Evolutionary conservation across 2,113 vertebrate species (phyloP), one percentile per base, ranked within the genome.

Genomic region (Holacanthus passer): DNA sequence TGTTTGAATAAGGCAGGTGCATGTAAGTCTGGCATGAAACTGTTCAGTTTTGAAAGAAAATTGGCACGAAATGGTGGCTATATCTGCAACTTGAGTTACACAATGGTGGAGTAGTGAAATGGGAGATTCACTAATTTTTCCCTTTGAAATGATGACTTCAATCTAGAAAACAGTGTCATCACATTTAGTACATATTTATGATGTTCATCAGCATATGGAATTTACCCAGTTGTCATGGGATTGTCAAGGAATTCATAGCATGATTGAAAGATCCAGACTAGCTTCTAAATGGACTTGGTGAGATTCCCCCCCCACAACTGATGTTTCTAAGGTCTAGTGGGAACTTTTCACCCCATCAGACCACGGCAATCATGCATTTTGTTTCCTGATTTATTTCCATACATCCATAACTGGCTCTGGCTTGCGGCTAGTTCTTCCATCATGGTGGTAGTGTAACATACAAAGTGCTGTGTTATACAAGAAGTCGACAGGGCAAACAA

Each of bases 1-100:
- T 72, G 27, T 68, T 52, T 73, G 29, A 77, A 41, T n/a, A 68
- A 73, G 72, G 59, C 8, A 0, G n/a, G 71, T 12, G 70, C 41
- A 27, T 72, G 24, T 43, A 16, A n/a, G 35, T 9, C 52, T 24
- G 16, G 16, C 29, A 41, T 65, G 11, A 60, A 39, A 45, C 19
- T 22, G 52, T 39, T 12, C 58, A 37, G 8, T 64, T 64, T n/a
- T 47, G 31, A 47, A 48, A 59, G 41, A 12, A 47, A 70, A 27
- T 11, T 58, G 58, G 3, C 20, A 16, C 32, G 7, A 59, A 53
- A 55, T 41, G n/a, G 12, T 14, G 35, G n/a, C 20, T 41, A 13
- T 6, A 48, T 22, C 31, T 50, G 13, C 20, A 39, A 19, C 60
- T 14, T 58, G 1, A 32, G 4, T 24, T 47, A 53, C 20, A 56